Percentiles rank a stretch among this genome's conserved stretches.
Evolutionary conservation across 2,113 vertebrate genomes (phyloP).

Genomic region (Rhinoderma darwinii): DNA sequence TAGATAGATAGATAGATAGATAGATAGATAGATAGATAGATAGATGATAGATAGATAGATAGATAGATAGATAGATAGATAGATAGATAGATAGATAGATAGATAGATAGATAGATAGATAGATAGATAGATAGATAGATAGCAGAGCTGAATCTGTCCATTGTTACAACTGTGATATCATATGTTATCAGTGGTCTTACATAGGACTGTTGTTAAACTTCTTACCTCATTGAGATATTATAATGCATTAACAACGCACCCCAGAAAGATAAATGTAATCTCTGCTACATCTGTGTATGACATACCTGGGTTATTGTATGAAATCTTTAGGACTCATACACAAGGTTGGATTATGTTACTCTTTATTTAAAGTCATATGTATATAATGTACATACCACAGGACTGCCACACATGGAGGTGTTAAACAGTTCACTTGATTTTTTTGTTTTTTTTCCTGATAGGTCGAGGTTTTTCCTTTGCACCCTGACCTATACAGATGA

Average conservation of each 20-base stretch:
- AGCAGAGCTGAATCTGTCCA: not conserved
- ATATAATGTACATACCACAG: slow-evolving; percentile 36
- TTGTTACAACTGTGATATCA: not conserved
- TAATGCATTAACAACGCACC: not conserved
- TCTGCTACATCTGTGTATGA: not conserved
- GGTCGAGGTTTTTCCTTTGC: not conserved
- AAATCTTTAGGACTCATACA: not conserved
- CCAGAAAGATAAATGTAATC: not conserved
- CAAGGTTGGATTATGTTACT: not conserved
- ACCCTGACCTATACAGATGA: not conserved
- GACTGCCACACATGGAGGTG: slow-evolving; percentile 9
- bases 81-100: not conserved
- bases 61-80: not conserved
- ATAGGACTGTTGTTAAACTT: not conserved
- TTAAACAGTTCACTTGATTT: slow-evolving; percentile 13
- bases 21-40: not conserved
- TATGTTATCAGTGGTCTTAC: not conserved
- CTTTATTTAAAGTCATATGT: not conserved
- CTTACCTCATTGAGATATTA: not conserved
- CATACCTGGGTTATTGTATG: not conserved
- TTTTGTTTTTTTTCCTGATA: not conserved
- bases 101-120: not conserved
- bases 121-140: not conserved
- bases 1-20: slow-evolving; percentile 14
- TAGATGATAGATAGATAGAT: not conserved